Percentiles rank a stretch among this genome's conserved stretches.
These are phyloP conservation scores for Nephotettix cincticeps DNA, from an alignment of 1,140 invertebrate species.

Conservation along the genomic window DNA sequence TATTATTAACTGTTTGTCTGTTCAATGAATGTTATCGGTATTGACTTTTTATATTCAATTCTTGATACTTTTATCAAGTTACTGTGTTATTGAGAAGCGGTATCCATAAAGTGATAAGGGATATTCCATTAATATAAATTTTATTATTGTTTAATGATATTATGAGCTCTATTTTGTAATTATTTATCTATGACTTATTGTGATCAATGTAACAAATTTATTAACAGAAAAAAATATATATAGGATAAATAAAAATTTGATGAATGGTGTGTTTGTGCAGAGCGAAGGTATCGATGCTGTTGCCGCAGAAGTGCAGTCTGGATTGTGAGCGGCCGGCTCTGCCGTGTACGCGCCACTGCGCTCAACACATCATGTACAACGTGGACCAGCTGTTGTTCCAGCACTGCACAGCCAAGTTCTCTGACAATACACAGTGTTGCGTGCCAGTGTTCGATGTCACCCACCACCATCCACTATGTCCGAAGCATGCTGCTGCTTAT, in stretches of 20 bases:
- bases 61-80: too few relatives aligned
- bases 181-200: too few relatives aligned
- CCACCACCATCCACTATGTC: slow-evolving; percentile 80
- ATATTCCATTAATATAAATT: too few relatives aligned
- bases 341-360: slow-evolving; percentile 80
- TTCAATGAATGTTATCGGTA: too few relatives aligned
- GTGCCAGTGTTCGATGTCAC: slow-evolving; percentile 83
- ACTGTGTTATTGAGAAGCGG: too few relatives aligned
- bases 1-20: too few relatives aligned
- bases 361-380: slow-evolving; percentile 83
- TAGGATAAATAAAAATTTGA: background rate
- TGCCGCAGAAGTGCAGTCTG: slow-evolving; percentile 29
- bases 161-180: too few relatives aligned
- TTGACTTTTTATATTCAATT: too few relatives aligned
- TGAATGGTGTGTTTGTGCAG: slow-evolving; percentile 14
- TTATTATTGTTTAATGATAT: too few relatives aligned
- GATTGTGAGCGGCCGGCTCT: slow-evolving; percentile 53
- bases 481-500: slow-evolving; percentile 65
- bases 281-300: slow-evolving; percentile 3
- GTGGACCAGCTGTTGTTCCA: slow-evolving; percentile 84
- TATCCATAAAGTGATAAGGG: too few relatives aligned
- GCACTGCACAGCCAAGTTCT: slow-evolving; percentile 85
- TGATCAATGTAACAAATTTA: too few relatives aligned
- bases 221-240: too few relatives aligned
- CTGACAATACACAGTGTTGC: slow-evolving; percentile 84